phyloP scores from a whole-genome alignment of 1,140 invertebrate species.

The Nylanderia fulva region DNA sequence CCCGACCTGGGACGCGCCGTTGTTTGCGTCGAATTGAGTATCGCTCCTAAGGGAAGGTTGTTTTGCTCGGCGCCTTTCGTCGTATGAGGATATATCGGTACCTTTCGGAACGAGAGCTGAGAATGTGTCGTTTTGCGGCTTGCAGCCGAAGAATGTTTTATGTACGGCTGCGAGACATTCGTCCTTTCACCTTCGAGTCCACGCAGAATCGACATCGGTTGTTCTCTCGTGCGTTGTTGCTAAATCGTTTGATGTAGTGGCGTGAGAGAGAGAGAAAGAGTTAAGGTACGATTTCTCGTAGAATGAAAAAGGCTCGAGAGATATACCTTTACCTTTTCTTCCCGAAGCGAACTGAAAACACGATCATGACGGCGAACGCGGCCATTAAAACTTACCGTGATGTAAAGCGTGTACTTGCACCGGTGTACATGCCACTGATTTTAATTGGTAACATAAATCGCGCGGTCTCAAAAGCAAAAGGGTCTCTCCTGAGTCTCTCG shows the following conservation, averaged over 20 bases:
- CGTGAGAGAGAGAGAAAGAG: too few relatives aligned
- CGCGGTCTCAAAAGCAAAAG: conserved; percentile 42
- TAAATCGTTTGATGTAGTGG: neutral
- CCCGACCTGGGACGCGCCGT: neutral
- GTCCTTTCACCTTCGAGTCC: conserved; percentile 34
- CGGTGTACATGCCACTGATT: conserved; percentile 48
- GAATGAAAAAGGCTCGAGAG: too few relatives aligned
- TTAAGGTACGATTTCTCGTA: neutral
- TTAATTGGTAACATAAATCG: conserved; percentile 62
- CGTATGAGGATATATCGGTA: conserved; percentile 21
- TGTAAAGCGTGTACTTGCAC: conserved; percentile 48
- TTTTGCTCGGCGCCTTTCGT: conserved; percentile 32
- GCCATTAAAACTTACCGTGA: conserved; percentile 43
- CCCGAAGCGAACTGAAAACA: conserved; percentile 26
- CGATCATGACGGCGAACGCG: conserved; percentile 21
- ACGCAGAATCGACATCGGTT: neutral
- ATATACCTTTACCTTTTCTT: neutral
- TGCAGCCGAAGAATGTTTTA: conserved; percentile 27
- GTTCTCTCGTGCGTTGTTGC: neutral
- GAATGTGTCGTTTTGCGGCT: conserved; percentile 30
- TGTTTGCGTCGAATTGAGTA: conserved; percentile 42
- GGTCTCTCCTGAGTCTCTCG: conserved; percentile 24
- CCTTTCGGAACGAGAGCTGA: conserved; percentile 1
- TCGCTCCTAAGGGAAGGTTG: conserved; percentile 1
- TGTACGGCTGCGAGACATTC: conserved; percentile 29